A percentile compares a stretch with the other conserved stretches of the same genome.
Conservation (phyloP, 2,113 vertebrate genomes). For the Dascyllus trimaculatus region DNA sequence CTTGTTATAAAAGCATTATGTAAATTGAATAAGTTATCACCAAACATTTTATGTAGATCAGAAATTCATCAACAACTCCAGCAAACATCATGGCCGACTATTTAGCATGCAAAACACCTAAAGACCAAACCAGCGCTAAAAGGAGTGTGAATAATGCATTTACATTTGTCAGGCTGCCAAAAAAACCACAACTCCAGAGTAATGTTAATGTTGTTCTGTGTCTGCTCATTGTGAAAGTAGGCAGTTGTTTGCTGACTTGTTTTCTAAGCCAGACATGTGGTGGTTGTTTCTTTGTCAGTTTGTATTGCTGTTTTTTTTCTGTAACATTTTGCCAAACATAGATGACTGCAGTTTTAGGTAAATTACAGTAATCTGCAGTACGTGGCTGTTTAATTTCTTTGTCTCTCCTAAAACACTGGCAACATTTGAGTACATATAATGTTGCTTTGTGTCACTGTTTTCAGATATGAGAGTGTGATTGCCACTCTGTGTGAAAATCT, state of each 20-base stretch:
- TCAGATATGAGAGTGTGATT: slow-evolving; percentile 96
- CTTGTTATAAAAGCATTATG: slow-evolving; percentile 30
- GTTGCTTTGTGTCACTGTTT: slow-evolving; percentile 24
- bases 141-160: slow-evolving; percentile 32
- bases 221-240: slow-evolving; percentile 1
- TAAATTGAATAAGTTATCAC: slow-evolving; percentile 14
- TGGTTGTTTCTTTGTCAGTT: background rate
- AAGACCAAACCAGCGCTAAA: background rate
- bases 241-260: background rate
- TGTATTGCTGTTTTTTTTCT: background rate
- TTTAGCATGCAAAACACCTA: background rate
- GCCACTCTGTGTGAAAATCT: slow-evolving; percentile 97
- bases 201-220: slow-evolving; percentile 12
- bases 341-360: background rate
- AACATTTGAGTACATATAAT: background rate
- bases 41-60: slow-evolving; percentile 29
- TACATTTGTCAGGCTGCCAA: slow-evolving; percentile 33
- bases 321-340: background rate
- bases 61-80: background rate
- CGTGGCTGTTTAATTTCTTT: background rate
- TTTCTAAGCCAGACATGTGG: slow-evolving; percentile 9
- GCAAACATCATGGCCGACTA: slow-evolving; percentile 2
- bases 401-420: background rate
- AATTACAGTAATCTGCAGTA: background rate
- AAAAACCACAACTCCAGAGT: background rate